These are phyloP conservation scores for Noctua pronuba DNA, from an alignment of 2,888 invertebrate genomes.

Conservation along the genomic window DNA sequence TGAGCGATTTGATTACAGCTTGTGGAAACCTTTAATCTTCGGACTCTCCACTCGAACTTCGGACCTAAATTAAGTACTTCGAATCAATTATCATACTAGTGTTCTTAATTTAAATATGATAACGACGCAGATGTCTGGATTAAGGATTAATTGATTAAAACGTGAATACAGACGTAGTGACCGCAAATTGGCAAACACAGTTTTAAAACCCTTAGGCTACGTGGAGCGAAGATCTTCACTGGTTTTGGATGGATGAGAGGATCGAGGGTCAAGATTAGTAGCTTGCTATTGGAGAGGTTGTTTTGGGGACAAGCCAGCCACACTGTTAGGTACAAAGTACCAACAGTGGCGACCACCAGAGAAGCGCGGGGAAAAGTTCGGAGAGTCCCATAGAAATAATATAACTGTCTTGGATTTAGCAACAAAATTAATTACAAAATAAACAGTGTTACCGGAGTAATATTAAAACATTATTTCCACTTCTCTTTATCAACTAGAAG, in stretches of 20 bases:
- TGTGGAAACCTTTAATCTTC: conserved; percentile 9
- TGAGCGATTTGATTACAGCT: not conserved
- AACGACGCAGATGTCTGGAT: not conserved
- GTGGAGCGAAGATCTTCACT: not conserved
- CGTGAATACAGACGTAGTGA: not conserved
- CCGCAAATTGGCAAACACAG: not conserved
- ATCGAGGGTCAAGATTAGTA: not conserved
- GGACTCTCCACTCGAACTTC: not conserved
- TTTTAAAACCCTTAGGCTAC: not conserved
- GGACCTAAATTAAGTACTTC: not conserved
- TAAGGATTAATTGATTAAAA: conserved; percentile 2
- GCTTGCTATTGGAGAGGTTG: not conserved
- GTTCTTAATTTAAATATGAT: conserved; percentile 10
- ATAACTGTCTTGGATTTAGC: not conserved
- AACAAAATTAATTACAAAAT: not conserved
- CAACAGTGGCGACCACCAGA: not conserved
- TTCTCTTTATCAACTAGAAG: not conserved
- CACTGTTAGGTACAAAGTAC: not conserved
- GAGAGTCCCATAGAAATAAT: not conserved
- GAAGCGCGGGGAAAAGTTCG: not conserved
- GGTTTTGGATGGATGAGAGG: not conserved
- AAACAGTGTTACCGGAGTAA: not conserved
- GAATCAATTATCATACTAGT: not conserved
- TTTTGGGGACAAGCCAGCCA: not conserved
- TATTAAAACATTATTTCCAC: not conserved